phyloP scores from a whole-genome alignment of 2,888 invertebrate genomes.

The Drosophila flavopinicola region DNA sequence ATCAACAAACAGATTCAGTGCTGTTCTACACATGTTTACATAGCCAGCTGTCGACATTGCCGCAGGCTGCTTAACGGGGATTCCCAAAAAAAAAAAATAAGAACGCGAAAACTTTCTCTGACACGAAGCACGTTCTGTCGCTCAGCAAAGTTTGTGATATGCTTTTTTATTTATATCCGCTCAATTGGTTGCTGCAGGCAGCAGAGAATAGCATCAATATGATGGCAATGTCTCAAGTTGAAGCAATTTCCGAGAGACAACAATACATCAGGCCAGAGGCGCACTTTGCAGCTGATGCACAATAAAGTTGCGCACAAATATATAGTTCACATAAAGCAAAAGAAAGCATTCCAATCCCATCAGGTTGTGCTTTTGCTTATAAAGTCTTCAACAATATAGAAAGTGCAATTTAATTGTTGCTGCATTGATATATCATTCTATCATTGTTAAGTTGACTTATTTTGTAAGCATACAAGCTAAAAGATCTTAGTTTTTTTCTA shows the following conservation, averaged over 20 bases:
- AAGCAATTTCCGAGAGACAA: slow-evolving; percentile 59
- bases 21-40: slow-evolving; percentile 46
- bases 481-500: too few species aligned
- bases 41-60: slow-evolving; percentile 63
- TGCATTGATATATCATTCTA: too few species aligned
- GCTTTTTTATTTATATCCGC: slow-evolving; percentile 14
- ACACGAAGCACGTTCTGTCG: slow-evolving; percentile 36
- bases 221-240: slow-evolving; percentile 58
- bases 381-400: too few species aligned
- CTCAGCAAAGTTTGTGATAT: slow-evolving; percentile 36
- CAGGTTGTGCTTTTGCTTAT: too few species aligned
- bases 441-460: too few species aligned
- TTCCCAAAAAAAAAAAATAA: too few species aligned
- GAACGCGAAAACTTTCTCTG: slow-evolving; percentile 32
- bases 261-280: slow-evolving; percentile 21
- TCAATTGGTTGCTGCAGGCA: slow-evolving; percentile 39
- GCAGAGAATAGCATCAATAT: slow-evolving; percentile 43
- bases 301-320: slow-evolving; percentile 20
- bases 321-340: neutral
- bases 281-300: slow-evolving; percentile 23
- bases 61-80: slow-evolving; percentile 27
- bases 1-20: slow-evolving; percentile 35
- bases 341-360: neutral
- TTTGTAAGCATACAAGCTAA: too few species aligned
- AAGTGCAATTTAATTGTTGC: too few species aligned